phyloP scores from a whole-genome alignment of 2,113 vertebrate genomes.

The Arenaria interpres region DNA sequence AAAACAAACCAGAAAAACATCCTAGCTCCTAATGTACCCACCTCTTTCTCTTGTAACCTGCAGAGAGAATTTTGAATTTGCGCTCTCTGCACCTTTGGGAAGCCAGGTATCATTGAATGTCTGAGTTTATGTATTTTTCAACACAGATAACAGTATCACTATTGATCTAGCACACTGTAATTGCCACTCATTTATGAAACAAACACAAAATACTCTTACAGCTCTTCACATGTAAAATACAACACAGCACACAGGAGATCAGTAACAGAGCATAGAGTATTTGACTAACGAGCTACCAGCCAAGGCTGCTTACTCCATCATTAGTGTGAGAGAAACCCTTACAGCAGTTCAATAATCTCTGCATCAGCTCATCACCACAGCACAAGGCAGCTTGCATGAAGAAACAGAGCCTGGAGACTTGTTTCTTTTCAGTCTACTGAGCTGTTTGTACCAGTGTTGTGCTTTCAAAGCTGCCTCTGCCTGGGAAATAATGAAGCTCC shows the following conservation, averaged over 20 bases:
- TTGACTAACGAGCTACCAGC: neutral
- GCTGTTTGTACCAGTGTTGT: neutral
- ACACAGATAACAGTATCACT: neutral
- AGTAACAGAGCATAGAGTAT: neutral
- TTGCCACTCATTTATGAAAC: neutral
- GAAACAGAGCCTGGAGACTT: neutral
- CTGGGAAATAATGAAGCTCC: neutral
- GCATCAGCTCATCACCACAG: neutral
- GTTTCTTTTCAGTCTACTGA: neutral
- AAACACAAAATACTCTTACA: neutral
- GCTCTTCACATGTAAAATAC: neutral
- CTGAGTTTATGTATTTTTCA: neutral
- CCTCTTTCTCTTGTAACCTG: neutral
- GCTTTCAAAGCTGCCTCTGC: neutral
- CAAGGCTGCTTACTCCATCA: neutral
- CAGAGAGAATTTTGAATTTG: neutral
- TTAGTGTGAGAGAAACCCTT: neutral
- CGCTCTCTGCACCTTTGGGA: neutral
- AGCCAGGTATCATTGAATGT: neutral
- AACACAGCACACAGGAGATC: neutral
- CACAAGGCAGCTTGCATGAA: neutral
- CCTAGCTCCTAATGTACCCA: neutral
- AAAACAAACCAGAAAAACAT: fast-evolving
- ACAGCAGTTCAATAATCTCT: neutral
- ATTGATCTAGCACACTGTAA: neutral